Evolutionary conservation across 2,113 vertebrate genomes (phyloP), one percentile per base, ranked within the genome.

Genomic region (Petromus typicus): DNA sequence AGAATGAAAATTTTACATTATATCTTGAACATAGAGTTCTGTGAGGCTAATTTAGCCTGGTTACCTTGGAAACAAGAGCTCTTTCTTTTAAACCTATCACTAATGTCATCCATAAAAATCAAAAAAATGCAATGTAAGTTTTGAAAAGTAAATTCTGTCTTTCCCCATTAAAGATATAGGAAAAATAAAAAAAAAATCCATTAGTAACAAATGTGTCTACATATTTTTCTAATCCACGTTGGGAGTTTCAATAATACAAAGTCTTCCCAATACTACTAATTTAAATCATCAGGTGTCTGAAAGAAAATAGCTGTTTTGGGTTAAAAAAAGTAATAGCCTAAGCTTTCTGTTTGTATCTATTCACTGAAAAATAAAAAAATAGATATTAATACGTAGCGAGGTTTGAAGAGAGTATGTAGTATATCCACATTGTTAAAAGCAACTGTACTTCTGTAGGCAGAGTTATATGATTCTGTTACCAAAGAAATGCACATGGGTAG

Each of bases 41-140:
- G 45, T 93, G 86, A 40, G 43, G n/a, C 16, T 96, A 98, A 97
- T 98, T 98, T 98, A 97, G 84, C 87, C 90, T 54, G 7, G 98
- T 98, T 98, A 30, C 97, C 96, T 97, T 98, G 94, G 98, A 98
- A 98, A 98, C 98, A 87, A 75, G 61, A 96, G 30, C 23, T 54
- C 16, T 69, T 56, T 93, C 69, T 93, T 96, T 92, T 95, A 92
- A 96, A 96, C 23, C 12, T 40, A 75, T 86, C 57, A 97, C 84
- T 96, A 95, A 18, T 56, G 59, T 69, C 20, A 95, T 75, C 32
- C n/a, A 67, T 83, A 90, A 87, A 96, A 96, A 95, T 6, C 56
- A 93, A 88, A 78, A 89, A 56, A 16, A 20, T 67, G 81, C 66
- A 78, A 59, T 76, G 6, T 11, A 56, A n/a, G 87, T 91, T 84